Base-by-base conservation (phyloP, 2,113 vertebrate species). In the Pedetes capensis region DNA sequence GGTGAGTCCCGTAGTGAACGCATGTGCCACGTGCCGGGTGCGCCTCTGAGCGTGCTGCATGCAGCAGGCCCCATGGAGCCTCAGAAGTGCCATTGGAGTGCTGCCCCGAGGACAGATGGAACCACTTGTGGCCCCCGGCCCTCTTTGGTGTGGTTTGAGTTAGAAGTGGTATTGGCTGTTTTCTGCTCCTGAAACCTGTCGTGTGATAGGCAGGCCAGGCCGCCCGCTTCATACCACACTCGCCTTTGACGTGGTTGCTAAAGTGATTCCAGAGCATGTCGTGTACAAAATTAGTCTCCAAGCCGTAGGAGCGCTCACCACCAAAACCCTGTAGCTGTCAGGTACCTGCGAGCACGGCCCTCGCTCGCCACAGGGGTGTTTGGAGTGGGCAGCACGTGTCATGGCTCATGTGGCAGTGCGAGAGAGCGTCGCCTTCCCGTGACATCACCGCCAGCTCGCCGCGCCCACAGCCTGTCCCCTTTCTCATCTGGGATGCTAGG, bases 101-200 rank as follows among this genome's bases (percentile, higher is more conserved):
- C 91, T 79, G 94, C 81, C 96, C 89, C 71, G 6, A 12, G 8
- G 14, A 22, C 86, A 89, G 37, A 55, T 42, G 92, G 92, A 94
- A 75, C 32, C 4, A 10, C 83, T 86, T 59, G 17, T 20, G n/a
- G 86, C 92, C 68, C 37, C 89, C 3, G 5, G 34, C 16, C 6
- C 63, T n/a, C 87, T 96, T 85, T 71, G 2, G n/a, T 92, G 96
- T 94, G 96, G 92, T 89, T 72, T 66, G 18, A 75, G 80, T 96
- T 34, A 97, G 96, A 95, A 87, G 87, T 74, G 95, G 94, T 81
- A 37, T 89, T 51, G 81, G 91, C 57, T 82, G 61, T 42, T 66
- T n/a, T 94, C 81, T 93, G 90, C 55, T 71, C 75, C 82, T 47
- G 37, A 81, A 89, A 92, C 96, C 96, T 95, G 94, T n/a, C 49